Percentiles rank a stretch among this genome's conserved stretches.
Conservation (phyloP, 2,888 invertebrate species). For the Pollenia labialis region DNA sequence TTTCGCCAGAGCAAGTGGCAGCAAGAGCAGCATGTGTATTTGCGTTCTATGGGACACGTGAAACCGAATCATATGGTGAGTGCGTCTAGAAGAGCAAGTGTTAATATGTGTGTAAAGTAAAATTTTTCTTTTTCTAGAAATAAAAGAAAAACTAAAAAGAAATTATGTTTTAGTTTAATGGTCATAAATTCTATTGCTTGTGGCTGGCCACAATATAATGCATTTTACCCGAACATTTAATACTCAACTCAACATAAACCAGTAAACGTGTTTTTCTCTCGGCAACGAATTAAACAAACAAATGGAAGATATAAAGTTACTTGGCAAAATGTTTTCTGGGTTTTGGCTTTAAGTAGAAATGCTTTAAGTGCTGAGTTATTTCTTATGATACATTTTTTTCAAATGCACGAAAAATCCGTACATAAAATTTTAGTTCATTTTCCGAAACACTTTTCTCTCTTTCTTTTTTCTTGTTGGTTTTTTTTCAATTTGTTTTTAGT, state of each 20-base stretch:
- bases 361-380: constrained; percentile 30
- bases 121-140: constrained; percentile 6
- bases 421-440: constrained; percentile 39
- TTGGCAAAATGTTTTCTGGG: constrained; percentile 28
- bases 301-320: neutral
- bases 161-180: constrained; percentile 70
- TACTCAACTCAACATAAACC: constrained; percentile 8
- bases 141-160: constrained; percentile 30
- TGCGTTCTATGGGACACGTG: neutral
- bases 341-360: neutral
- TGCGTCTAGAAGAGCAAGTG: neutral
- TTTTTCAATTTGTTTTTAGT: constrained; percentile 21
- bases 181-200: constrained; percentile 70
- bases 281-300: neutral
- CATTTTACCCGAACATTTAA: constrained; percentile 28
- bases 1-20: neutral
- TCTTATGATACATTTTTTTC: constrained; percentile 38
- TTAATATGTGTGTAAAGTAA: constrained; percentile 20
- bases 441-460: constrained; percentile 6
- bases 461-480: neutral
- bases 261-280: constrained; percentile 10
- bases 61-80: neutral
- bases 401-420: constrained; percentile 27
- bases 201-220: constrained; percentile 55
- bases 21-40: neutral